Percentiles rank a stretch among this genome's conserved stretches.
phyloP scores from a whole-genome alignment of 2,888 invertebrate genomes.

The Labia minor region DNA sequence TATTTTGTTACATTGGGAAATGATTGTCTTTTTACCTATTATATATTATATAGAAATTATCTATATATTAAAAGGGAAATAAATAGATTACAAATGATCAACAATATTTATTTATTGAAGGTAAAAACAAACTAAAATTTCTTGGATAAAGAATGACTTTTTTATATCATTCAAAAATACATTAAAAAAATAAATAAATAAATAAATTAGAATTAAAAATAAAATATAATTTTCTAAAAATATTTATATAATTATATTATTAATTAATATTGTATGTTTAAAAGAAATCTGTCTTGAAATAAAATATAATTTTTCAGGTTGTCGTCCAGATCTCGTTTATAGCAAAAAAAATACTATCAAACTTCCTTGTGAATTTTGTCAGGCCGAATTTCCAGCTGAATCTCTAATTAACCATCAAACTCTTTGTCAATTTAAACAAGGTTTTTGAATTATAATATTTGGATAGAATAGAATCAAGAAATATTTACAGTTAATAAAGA shows the following conservation, averaged over 20 bases:
- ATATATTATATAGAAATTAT: no score
- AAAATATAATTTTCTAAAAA: background rate
- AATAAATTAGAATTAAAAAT: background rate
- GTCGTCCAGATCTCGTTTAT: constrained; percentile 37
- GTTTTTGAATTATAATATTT: constrained; percentile 1
- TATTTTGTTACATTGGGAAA: no score
- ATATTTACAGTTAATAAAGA: no score
- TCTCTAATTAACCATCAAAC: constrained; percentile 43
- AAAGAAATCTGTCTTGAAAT: background rate
- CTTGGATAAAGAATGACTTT: background rate
- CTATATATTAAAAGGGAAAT: no score
- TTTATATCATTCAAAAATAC: constrained; percentile 3
- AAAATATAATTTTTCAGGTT: constrained; percentile 30
- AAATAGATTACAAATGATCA: no score
- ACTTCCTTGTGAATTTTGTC: constrained; percentile 47
- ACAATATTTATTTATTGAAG: no score
- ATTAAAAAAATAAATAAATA: background rate
- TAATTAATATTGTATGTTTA: background rate
- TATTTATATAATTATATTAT: no score
- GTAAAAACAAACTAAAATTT: background rate
- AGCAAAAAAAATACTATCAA: constrained; percentile 29
- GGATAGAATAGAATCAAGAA: no score
- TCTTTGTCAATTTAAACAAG: constrained; percentile 18
- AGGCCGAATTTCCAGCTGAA: constrained; percentile 41
- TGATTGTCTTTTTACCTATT: no score